Conservation (phyloP, 2,888 invertebrate genomes). For the Cephonodes hylas region DNA sequence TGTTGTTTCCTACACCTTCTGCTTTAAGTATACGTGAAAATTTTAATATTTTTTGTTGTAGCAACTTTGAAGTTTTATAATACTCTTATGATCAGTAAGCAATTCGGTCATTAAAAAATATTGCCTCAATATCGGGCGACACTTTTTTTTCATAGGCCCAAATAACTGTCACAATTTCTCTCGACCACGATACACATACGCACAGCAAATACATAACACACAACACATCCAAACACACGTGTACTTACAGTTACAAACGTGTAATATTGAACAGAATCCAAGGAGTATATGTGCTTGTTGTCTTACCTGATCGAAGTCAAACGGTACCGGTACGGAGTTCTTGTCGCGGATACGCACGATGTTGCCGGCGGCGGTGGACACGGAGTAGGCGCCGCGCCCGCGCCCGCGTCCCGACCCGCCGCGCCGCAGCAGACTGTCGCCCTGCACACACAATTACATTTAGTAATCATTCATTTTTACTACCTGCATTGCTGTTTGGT, state of each 20-base stretch:
- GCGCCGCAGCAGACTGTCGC: conserved; percentile 68
- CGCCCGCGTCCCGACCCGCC: conserved; percentile 57
- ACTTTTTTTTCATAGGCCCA: too few species aligned
- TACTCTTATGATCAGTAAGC: too few species aligned
- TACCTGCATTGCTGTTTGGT: too few species aligned
- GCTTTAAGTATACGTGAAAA: too few species aligned
- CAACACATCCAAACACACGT: not conserved
- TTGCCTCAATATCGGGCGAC: too few species aligned
- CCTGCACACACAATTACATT: conserved; percentile 34
- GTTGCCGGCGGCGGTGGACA: conserved; percentile 61
- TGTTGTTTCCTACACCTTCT: too few species aligned
- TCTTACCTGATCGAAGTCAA: conserved; percentile 61
- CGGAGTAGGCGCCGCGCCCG: conserved; percentile 54
- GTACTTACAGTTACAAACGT: not conserved
- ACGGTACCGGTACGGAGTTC: conserved; percentile 34
- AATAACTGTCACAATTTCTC: too few species aligned
- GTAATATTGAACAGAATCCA: not conserved
- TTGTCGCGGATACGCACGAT: conserved; percentile 65
- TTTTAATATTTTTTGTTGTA: too few species aligned
- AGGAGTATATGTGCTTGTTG: not conserved
- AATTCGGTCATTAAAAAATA: too few species aligned
- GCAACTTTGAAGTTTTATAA: not conserved
- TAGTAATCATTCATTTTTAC: not conserved
- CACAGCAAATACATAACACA: not conserved
- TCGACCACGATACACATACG: too few species aligned